These are phyloP conservation scores for Dendrocincla fuliginosa DNA, from an alignment of 2,797 vertebrate species.

Conservation along the genomic window DNA sequence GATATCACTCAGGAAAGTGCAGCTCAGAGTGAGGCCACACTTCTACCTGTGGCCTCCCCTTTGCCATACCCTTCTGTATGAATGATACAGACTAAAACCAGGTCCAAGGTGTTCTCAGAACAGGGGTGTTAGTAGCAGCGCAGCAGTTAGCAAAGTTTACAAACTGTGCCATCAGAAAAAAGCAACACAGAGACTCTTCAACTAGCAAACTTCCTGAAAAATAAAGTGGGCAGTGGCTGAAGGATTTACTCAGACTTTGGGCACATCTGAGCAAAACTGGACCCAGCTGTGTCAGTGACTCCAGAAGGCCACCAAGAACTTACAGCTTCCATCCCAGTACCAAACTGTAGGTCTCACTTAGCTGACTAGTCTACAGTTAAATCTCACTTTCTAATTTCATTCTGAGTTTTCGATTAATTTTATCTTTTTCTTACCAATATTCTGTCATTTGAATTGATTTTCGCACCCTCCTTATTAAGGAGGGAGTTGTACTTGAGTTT, in stretches of 20 bases:
- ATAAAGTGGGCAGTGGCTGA: neutral
- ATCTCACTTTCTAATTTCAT: neutral
- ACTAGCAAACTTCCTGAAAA: neutral
- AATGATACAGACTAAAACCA: neutral
- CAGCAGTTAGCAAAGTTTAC: neutral
- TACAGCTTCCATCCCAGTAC: neutral
- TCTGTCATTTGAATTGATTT: neutral
- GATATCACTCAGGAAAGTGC: neutral
- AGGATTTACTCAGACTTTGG: neutral
- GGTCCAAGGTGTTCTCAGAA: neutral
- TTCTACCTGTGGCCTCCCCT: neutral
- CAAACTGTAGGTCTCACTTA: neutral
- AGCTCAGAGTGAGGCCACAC: neutral
- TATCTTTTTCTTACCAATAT: neutral
- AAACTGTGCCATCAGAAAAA: neutral
- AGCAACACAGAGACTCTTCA: neutral
- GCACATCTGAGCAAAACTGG: neutral
- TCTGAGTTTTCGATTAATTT: neutral
- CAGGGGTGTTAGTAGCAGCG: neutral
- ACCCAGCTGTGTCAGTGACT: neutral
- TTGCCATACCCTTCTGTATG: neutral
- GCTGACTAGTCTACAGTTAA: neutral
- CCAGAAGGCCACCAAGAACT: neutral
- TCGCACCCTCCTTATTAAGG: neutral
- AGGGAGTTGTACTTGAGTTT: neutral